These are phyloP conservation scores for Takifugu rubripes DNA, from an alignment of 2,797 vertebrate species.

Conservation along the genomic window DNA sequence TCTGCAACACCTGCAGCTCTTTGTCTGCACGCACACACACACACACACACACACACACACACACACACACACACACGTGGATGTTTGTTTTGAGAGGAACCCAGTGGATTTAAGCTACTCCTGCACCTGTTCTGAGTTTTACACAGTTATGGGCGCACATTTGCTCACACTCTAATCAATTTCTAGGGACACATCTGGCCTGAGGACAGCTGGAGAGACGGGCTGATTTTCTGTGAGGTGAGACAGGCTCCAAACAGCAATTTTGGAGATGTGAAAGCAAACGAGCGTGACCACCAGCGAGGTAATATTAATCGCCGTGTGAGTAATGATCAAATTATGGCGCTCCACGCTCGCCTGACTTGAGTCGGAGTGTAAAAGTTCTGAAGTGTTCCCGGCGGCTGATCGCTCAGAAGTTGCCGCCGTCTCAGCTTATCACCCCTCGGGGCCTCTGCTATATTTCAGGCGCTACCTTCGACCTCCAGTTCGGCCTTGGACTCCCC, in stretches of 20 bases:
- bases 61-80: neutral
- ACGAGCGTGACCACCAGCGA: conserved; percentile 42
- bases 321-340: conserved; percentile 53
- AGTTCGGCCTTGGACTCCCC: conserved; percentile 88
- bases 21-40: conserved; percentile 73
- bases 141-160: conserved; percentile 1
- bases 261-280: conserved; percentile 44
- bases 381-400: conserved; percentile 1
- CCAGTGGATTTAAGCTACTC: neutral
- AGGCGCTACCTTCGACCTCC: conserved; percentile 83
- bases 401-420: conserved; percentile 1
- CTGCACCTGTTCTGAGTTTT: too few species aligned
- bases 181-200: conserved; percentile 21
- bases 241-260: conserved; percentile 1
- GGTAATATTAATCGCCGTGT: conserved; percentile 46
- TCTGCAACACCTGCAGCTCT: conserved; percentile 86
- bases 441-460: too few species aligned
- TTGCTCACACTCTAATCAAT: conserved; percentile 40
- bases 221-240: too few species aligned
- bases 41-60: neutral
- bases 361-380: conserved; percentile 26
- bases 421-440: too few species aligned
- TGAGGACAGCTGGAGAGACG: neutral
- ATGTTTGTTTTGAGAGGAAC: too few species aligned
- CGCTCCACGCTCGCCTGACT: conserved; percentile 55